Evolutionary conservation across 2,888 invertebrate genomes (phyloP), one percentile per base, ranked within the genome.

Genomic region (Diplazon laetatorius): DNA sequence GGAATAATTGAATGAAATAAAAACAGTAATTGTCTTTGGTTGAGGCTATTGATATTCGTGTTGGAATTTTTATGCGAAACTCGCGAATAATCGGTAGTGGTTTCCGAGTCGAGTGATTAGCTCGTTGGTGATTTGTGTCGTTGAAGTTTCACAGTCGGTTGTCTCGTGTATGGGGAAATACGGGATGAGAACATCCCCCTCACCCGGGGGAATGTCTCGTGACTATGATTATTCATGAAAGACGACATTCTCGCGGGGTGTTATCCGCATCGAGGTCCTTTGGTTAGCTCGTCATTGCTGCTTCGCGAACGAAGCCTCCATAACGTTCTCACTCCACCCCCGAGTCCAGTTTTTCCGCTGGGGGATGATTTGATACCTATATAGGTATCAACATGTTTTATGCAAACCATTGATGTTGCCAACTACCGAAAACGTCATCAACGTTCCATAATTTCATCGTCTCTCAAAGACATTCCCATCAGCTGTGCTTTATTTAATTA

Each of bases 351-450:
- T 37, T 72, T 73, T 73, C 72, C 75, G 48, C 70, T 73, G 59
- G 25, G 25, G 50, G 30, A n/a, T n/a, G n/a, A n/a, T n/a, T n/a
- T n/a, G n/a, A n/a, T n/a, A n/a, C n/a, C n/a, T n/a, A n/a, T n/a
- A n/a, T n/a, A n/a, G n/a, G n/a, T 44, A 39, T 48, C 63, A 75
- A 63, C 74, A 82, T 82, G 82, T 82, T 84, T 84, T 82, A 82
- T 84, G 82, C 82, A 82, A 74, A 60, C 82, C 80, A 85, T 85
- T 84, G 82, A 84, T 84, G 83, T 85, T 80, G 75, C 77, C 70
- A 63, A 66, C 46, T 39, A 8, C 20, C 46, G 35, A 30, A 25
- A 50, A 37, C 44, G 22, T 20, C 48, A 14, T 46, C 30, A 46
- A 14, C 37, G 22, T 39, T n/a, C n/a, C 20, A 9, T 35, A 65